Conservation (phyloP, 2,113 vertebrate species). For the Cichladusa arquata region DNA sequence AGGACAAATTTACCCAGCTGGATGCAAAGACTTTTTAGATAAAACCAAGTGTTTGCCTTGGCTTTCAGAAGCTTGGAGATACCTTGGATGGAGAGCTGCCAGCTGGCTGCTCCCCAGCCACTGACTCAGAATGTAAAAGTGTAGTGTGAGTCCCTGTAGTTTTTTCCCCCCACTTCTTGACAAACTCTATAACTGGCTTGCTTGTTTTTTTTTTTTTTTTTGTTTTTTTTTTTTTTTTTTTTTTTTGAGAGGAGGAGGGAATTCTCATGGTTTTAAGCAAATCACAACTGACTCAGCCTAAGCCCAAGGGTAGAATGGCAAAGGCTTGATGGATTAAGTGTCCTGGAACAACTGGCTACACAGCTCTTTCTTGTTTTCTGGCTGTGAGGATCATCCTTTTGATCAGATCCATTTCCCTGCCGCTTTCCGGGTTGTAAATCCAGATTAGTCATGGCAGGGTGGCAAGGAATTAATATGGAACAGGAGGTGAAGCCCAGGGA, state of each 20-base stretch:
- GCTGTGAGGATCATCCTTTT: slow-evolving; percentile 38
- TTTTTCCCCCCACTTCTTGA: background rate
- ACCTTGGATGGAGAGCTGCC: background rate
- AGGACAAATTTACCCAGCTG: background rate
- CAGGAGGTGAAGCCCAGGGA: background rate
- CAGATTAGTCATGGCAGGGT: slow-evolving; percentile 19
- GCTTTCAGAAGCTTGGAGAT: background rate
- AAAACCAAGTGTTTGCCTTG: slow-evolving; percentile 15
- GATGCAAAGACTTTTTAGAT: background rate
- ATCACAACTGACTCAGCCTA: slow-evolving; percentile 47
- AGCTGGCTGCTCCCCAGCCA: slow-evolving; percentile 9
- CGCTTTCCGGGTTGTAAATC: slow-evolving; percentile 1
- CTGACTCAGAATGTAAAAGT: background rate
- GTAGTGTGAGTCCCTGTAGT: background rate
- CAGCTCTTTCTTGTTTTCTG: slow-evolving; percentile 44
- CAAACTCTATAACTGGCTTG: background rate
- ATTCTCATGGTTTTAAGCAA: slow-evolving; percentile 67
- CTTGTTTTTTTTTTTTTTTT: background rate
- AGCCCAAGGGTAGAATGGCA: slow-evolving; percentile 37
- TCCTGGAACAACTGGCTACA: slow-evolving; percentile 59
- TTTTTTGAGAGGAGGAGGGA: slow-evolving; percentile 11
- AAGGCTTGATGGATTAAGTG: slow-evolving; percentile 46
- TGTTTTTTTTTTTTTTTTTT: background rate
- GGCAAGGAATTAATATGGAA: slow-evolving; percentile 2
- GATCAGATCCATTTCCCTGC: slow-evolving; percentile 31